Evolutionary conservation across 2,888 invertebrate species (phyloP).

Genomic region (Xanthorhoe spadicearia): DNA sequence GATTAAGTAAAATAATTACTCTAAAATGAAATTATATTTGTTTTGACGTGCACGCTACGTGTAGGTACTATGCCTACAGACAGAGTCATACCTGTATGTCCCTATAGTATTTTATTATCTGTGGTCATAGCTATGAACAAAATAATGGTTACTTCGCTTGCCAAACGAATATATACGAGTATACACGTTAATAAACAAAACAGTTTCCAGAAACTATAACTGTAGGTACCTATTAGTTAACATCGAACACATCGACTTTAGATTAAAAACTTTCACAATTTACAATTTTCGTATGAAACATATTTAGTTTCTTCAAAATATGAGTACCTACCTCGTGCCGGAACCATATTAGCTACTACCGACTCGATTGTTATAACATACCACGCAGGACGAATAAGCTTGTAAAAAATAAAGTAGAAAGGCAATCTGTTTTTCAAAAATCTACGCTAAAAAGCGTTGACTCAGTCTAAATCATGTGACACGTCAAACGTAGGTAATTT

Average conservation of each 20-base stretch:
- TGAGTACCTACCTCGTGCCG: too few species aligned
- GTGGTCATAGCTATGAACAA: background rate
- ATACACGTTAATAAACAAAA: background rate
- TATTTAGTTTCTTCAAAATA: too few species aligned
- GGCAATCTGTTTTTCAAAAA: background rate
- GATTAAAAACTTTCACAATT: background rate
- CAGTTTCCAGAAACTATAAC: background rate
- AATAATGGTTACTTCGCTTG: background rate
- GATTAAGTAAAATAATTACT: background rate
- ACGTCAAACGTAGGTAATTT: constrained; percentile 10
- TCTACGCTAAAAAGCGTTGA: constrained; percentile 11
- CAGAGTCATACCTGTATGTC: too few species aligned
- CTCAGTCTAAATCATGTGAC: constrained; percentile 23
- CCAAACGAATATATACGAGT: background rate
- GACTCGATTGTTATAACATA: too few species aligned
- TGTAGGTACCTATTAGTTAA: too few species aligned
- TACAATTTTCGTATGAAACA: background rate
- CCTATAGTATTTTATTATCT: too few species aligned
- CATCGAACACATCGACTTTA: background rate
- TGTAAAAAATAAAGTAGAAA: too few species aligned
- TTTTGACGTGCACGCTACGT: background rate
- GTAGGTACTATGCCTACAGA: too few species aligned
- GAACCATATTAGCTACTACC: too few species aligned
- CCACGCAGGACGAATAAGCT: too few species aligned
- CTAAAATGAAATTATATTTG: background rate